These are phyloP conservation scores for Melopsittacus undulatus DNA, from an alignment of 2,797 vertebrate species.

Conservation along the genomic window DNA sequence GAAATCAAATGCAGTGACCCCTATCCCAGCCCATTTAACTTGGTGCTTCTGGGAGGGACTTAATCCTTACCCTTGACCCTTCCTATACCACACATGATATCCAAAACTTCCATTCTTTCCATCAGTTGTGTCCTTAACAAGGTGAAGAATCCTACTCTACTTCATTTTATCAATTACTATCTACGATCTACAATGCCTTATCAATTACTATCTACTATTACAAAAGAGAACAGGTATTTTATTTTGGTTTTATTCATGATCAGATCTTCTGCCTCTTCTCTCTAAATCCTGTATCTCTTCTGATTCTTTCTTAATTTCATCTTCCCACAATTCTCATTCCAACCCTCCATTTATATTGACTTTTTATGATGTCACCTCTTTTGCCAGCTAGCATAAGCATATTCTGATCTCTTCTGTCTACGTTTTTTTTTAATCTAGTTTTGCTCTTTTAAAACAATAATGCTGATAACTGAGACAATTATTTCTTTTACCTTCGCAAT, in stretches of 20 bases:
- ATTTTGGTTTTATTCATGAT: not conserved
- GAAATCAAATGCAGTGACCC: not conserved
- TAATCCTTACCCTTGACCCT: not conserved
- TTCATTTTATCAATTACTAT: not conserved
- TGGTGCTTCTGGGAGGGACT: not conserved
- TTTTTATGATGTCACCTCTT: not conserved
- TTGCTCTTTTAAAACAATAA: not conserved
- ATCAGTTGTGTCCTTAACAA: not conserved
- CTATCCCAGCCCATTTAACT: not conserved
- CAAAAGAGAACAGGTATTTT: not conserved
- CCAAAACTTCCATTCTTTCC: not conserved
- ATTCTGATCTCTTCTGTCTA: not conserved
- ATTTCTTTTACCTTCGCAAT: slow-evolving; percentile 86
- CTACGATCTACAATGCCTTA: not conserved
- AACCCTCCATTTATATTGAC: not conserved
- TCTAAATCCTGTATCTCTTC: not conserved
- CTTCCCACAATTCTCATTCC: not conserved
- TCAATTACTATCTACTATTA: not conserved
- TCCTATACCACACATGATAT: not conserved
- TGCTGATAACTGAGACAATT: not conserved
- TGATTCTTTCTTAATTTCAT: not conserved
- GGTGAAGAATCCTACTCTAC: not conserved
- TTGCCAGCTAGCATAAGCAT: not conserved
- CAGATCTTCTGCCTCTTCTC: not conserved
- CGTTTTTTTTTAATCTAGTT: not conserved